phyloP scores from a whole-genome alignment of 2,888 invertebrate genomes.

The Drosophila mayaguana region DNA sequence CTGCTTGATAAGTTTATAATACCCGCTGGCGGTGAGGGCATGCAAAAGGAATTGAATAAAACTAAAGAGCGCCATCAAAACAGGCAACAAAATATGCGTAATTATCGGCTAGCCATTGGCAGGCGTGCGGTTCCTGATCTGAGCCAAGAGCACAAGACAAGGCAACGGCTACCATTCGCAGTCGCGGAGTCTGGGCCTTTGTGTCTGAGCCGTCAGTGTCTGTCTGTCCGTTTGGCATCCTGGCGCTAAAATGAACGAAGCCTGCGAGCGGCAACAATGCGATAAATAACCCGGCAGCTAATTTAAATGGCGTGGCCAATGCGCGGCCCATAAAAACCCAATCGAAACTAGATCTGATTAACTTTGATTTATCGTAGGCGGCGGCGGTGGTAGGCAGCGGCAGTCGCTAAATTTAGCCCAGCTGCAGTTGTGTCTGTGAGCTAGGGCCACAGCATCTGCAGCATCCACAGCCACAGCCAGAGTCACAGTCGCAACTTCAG shows the following conservation, averaged over 20 bases:
- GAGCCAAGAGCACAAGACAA: neutral
- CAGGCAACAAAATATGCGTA: conserved; percentile 81
- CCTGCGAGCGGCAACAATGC: conserved; percentile 78
- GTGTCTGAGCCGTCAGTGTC: conserved; percentile 67
- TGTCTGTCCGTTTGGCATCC: conserved; percentile 55
- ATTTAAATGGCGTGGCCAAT: conserved; percentile 82
- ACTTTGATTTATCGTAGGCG: conserved; percentile 82
- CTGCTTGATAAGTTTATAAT: conserved; percentile 33
- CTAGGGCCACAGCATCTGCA: conserved; percentile 20
- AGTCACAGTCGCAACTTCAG: conserved; percentile 42
- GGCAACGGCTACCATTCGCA: conserved; percentile 38
- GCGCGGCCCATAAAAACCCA: conserved; percentile 66
- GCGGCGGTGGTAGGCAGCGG: conserved; percentile 37
- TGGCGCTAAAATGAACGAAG: conserved; percentile 79
- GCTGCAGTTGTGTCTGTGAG: conserved; percentile 8
- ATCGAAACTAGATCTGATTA: conserved; percentile 82
- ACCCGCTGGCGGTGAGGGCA: conserved; percentile 34
- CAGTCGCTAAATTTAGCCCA: conserved; percentile 67
- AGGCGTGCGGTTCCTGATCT: conserved; percentile 32
- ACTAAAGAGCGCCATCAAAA: conserved; percentile 72
- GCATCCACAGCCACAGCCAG: neutral
- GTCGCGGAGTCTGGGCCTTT: conserved; percentile 64
- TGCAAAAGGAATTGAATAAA: conserved; percentile 55
- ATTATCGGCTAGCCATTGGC: conserved; percentile 71
- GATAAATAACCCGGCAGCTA: conserved; percentile 84